phyloP scores from a whole-genome alignment of 2,797 vertebrate species.

The Natrix natrix region DNA sequence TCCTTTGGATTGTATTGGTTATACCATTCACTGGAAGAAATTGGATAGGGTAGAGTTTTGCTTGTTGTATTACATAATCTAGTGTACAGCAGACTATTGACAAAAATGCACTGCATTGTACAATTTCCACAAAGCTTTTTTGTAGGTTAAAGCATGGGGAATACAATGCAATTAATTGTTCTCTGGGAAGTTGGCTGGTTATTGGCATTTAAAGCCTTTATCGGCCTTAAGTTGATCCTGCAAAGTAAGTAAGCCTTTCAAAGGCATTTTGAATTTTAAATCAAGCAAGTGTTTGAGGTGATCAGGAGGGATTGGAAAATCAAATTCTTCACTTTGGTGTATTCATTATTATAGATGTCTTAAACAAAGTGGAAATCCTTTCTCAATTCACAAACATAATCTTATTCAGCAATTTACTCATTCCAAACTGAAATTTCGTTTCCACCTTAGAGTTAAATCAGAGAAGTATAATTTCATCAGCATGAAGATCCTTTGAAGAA shows the following conservation, averaged over 20 bases:
- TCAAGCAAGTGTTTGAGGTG: slow-evolving; percentile 2
- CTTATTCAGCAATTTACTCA: background rate
- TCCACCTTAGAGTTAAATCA: background rate
- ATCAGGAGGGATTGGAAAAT: background rate
- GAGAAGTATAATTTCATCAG: background rate
- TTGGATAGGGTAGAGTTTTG: slow-evolving; percentile 21
- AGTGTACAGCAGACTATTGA: slow-evolving; percentile 51
- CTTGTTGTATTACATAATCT: slow-evolving; percentile 46
- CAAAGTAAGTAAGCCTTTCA: background rate
- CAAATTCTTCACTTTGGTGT: background rate
- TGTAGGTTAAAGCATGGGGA: background rate
- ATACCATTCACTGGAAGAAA: slow-evolving; percentile 3
- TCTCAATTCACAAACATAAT: background rate
- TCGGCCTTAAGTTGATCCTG: slow-evolving; percentile 11
- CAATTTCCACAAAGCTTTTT: slow-evolving; percentile 10
- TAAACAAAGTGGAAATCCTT: background rate
- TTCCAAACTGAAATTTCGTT: background rate
- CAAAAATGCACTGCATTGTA: slow-evolving; percentile 45
- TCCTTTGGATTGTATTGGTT: slow-evolving; percentile 32
- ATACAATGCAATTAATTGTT: slow-evolving; percentile 40
- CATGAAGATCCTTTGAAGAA: background rate
- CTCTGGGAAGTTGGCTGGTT: slow-evolving; percentile 37
- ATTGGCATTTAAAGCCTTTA: slow-evolving; percentile 35
- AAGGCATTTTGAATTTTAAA: background rate
- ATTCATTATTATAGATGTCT: background rate